Base-by-base conservation (phyloP, 2,113 vertebrate species). In the Ceratotherium simum region DNA sequence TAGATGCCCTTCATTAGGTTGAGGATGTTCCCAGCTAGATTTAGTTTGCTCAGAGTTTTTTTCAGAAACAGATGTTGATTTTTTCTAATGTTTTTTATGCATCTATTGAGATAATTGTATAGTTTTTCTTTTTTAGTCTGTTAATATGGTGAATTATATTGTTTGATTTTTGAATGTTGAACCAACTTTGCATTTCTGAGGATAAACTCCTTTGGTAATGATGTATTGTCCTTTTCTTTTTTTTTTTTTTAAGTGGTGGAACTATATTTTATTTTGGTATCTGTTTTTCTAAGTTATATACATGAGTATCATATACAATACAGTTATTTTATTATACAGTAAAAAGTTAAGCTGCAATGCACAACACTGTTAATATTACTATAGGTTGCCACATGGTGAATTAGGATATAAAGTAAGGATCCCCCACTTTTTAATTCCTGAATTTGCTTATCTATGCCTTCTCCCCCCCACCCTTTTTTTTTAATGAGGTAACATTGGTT, bases 151-250 rank as follows among this genome's bases (percentile, higher is more conserved):
- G 25, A 87, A 65, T 73, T 73, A 29, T 29, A n/a, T 17, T 79
- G 70, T 64, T 73, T 80, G 33, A 5, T 36, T 90, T 96, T 93
- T 54, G 51, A 93, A 73, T 54, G 23, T 39, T 96, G 58, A 88
- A 33, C 25, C 20, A 82, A 8, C 11, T 27, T 81, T 58, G 48
- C 46, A 58, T 82, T 93, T 48, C 58, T n/a, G 9, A 70, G 13
- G 60, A 20, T 58, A 67, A 92, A 73, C 31, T 46, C 39, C 83
- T 75, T 87, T 73, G 65, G 29, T 64, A 80, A 36, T 58, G 48
- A 51, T 81, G 12, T 46, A 46, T 64, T 78, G 27, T 54, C 14
- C 51, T 54, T 54, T 54, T 54, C 13, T 54, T 54, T 54, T 54
- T 54, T 39, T 39, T 39, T 39, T 54, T 54, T 54, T 54, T 75